Percentiles rank a stretch among this genome's conserved stretches.
Evolutionary conservation across 2,797 vertebrate genomes (phyloP).

Genomic region (Bucorvus abyssinicus): DNA sequence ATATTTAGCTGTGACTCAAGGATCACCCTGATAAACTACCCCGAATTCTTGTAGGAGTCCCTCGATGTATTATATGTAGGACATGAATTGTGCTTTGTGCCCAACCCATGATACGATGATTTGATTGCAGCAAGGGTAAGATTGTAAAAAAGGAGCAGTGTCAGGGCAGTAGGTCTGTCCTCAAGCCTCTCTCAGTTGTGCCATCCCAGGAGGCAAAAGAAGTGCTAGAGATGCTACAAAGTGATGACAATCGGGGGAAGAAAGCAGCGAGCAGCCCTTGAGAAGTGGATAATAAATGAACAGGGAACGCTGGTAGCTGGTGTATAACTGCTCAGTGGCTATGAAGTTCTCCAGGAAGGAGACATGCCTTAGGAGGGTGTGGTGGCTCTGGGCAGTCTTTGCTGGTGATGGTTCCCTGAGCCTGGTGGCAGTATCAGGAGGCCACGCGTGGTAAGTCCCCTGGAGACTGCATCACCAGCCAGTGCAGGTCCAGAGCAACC

Average conservation of each 20-base stretch:
- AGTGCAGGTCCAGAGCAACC: background rate
- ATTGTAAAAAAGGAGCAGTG: background rate
- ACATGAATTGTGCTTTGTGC: background rate
- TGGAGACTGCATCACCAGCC: accelerated
- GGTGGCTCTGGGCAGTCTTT: background rate
- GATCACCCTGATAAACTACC: background rate
- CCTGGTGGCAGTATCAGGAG: background rate
- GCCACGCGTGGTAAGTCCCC: accelerated
- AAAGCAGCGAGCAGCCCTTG: background rate
- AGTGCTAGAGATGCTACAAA: background rate
- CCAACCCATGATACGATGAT: background rate
- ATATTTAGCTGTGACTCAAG: background rate
- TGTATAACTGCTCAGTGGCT: background rate
- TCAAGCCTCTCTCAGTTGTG: background rate
- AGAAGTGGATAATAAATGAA: accelerated
- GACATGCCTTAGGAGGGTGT: background rate
- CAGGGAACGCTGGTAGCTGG: background rate
- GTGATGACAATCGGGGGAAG: accelerated
- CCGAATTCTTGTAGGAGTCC: background rate
- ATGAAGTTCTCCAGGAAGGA: background rate
- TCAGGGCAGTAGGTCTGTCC: background rate
- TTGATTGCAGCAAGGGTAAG: background rate
- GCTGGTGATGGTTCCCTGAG: background rate
- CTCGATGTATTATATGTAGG: background rate
- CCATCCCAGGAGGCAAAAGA: background rate